phyloP scores from a whole-genome alignment of 2,888 invertebrate species.

The Alloplasta piceator region DNA sequence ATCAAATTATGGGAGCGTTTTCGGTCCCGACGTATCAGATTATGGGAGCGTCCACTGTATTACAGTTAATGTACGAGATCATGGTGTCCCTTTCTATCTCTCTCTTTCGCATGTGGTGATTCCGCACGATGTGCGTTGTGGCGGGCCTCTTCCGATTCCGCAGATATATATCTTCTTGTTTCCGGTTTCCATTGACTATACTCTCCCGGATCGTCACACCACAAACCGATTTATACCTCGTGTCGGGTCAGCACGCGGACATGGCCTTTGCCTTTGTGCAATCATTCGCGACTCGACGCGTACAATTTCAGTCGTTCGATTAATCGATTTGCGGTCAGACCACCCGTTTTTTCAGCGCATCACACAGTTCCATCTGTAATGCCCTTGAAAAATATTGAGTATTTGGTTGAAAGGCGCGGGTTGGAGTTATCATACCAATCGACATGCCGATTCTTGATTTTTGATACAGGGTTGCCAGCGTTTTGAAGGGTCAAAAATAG shows the following conservation, averaged over 20 bases:
- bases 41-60: no score
- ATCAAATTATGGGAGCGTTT: no score
- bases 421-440: no score
- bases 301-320: neutral
- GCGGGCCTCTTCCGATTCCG: constrained; percentile 47
- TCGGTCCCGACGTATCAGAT: no score
- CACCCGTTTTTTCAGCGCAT: neutral
- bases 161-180: constrained; percentile 46
- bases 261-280: neutral
- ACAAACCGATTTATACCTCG: constrained; percentile 42
- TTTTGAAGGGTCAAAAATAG: no score
- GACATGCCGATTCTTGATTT: no score
- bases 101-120: constrained; percentile 1
- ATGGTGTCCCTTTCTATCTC: neutral
- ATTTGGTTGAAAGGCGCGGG: no score
- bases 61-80: constrained; percentile 38
- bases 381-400: no score
- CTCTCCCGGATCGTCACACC: neutral
- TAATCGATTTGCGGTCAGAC: neutral
- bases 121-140: constrained; percentile 39
- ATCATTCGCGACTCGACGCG: constrained; percentile 11
- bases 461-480: no score
- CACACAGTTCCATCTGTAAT: no score
- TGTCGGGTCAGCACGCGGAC: neutral
- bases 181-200: constrained; percentile 42